A percentile compares a stretch with the other conserved stretches of the same genome.
These are phyloP conservation scores for Arctia plantaginis DNA, from an alignment of 2,888 invertebrate genomes.

Conservation along the genomic window DNA sequence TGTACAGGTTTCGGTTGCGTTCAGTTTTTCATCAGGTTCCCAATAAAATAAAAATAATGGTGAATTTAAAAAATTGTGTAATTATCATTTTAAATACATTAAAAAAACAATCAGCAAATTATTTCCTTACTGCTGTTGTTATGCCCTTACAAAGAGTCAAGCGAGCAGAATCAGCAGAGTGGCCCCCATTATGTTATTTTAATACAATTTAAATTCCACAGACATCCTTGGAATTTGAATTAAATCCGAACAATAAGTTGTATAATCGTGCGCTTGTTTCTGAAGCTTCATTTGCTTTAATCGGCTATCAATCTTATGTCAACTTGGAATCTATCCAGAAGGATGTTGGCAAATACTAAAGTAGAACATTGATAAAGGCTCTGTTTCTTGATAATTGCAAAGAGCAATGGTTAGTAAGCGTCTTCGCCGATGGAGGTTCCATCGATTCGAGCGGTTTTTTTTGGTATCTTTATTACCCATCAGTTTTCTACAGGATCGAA, in stretches of 20 bases:
- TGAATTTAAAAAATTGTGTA: not conserved
- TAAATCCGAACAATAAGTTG: slow-evolving; percentile 35
- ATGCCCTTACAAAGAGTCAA: no score
- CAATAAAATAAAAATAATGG: not conserved
- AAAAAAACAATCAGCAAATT: not conserved
- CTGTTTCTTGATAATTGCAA: slow-evolving; percentile 4
- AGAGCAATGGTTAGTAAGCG: not conserved
- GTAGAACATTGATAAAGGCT: slow-evolving; percentile 35
- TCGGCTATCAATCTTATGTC: slow-evolving; percentile 49
- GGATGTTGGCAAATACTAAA: slow-evolving; percentile 46
- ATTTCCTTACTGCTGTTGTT: not conserved
- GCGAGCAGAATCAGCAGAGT: not conserved
- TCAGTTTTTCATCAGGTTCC: not conserved
- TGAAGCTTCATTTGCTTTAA: slow-evolving; percentile 29
- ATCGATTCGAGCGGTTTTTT: no score
- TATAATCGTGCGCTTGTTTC: slow-evolving; percentile 32
- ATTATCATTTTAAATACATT: not conserved
- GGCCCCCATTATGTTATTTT: not conserved
- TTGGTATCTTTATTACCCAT: no score
- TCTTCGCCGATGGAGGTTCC: not conserved
- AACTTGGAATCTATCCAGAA: slow-evolving; percentile 54
- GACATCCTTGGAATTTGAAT: slow-evolving; percentile 37
- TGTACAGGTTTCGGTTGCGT: not conserved
- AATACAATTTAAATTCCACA: slow-evolving; percentile 34
- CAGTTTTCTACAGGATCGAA: no score